A percentile compares a stretch with the other conserved stretches of the same genome.
phyloP scores from a whole-genome alignment of 2,888 invertebrate genomes.

The Muscina levida region DNA sequence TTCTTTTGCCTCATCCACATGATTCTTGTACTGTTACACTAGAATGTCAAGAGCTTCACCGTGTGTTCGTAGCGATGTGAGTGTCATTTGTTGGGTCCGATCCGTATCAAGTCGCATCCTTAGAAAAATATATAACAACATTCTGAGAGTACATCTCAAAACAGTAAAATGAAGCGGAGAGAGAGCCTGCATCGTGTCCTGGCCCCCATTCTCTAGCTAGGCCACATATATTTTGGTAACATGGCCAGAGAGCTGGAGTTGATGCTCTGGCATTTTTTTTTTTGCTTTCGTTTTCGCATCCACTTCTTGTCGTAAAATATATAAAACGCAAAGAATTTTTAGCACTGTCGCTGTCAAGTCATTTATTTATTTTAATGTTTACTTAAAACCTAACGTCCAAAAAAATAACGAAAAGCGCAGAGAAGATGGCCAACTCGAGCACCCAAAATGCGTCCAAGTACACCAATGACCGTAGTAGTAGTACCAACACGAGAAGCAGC shows the following conservation, averaged over 20 bases:
- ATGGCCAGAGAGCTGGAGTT: constrained; percentile 29
- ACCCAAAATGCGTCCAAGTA: constrained; percentile 77
- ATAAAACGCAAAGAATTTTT: constrained; percentile 71
- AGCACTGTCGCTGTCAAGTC: constrained; percentile 75
- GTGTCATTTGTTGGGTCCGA: constrained; percentile 48
- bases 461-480: constrained; percentile 55
- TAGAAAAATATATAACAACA: constrained; percentile 56
- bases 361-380: constrained; percentile 78
- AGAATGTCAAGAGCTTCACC: constrained; percentile 54
- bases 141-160: constrained; percentile 65
- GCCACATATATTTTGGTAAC: constrained; percentile 7
- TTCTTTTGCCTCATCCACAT: constrained; percentile 25
- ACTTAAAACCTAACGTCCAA: constrained; percentile 66
- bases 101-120: constrained; percentile 65
- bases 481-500: constrained; percentile 66
- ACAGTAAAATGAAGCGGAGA: constrained; percentile 23
- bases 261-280: constrained; percentile 36
- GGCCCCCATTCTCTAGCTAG: constrained; percentile 11
- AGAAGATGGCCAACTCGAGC: constrained; percentile 57
- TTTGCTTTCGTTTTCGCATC: constrained; percentile 2
- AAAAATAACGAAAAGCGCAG: constrained; percentile 39
- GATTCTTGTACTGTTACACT: constrained; percentile 46
- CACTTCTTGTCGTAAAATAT: constrained; percentile 30
- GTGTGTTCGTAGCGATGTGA: constrained; percentile 1
- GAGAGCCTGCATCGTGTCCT: constrained; percentile 40